Conservation (phyloP, 2,888 invertebrate genomes). For the Spodoptera exigua region DNA sequence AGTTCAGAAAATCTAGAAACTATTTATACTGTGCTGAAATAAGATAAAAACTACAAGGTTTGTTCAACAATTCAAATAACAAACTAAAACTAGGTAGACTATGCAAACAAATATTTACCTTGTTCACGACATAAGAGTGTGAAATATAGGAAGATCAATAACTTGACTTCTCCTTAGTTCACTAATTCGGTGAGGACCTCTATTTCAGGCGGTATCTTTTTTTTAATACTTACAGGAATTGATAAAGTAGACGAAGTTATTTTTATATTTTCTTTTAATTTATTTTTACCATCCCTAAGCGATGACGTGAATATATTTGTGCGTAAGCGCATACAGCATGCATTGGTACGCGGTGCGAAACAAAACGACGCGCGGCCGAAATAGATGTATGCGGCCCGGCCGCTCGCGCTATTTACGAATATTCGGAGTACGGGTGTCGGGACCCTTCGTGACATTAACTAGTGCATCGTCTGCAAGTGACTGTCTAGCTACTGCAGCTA, state of each 20-base stretch:
- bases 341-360: conserved; percentile 60
- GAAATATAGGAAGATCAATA: no score
- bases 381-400: conserved; percentile 64
- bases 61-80: background rate
- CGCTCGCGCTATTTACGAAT: conserved; percentile 60
- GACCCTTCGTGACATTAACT: conserved; percentile 46
- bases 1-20: background rate
- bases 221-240: no score
- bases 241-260: no score
- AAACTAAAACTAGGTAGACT: no score
- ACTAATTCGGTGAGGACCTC: no score
- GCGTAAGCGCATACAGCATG: conserved; percentile 63
- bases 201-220: background rate
- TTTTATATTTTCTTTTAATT: no score
- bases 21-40: background rate
- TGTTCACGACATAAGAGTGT: no score
- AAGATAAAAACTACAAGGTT: background rate
- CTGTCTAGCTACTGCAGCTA: conserved; percentile 31
- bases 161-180: no score
- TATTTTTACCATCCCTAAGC: conserved; percentile 56
- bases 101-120: no score
- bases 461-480: conserved; percentile 27
- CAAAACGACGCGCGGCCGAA: conserved; percentile 66
- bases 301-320: conserved; percentile 66
- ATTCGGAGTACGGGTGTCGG: conserved; percentile 36